Evolutionary conservation across 1,140 invertebrate species (phyloP).

Genomic region (Leptoteleia sp.): DNA sequence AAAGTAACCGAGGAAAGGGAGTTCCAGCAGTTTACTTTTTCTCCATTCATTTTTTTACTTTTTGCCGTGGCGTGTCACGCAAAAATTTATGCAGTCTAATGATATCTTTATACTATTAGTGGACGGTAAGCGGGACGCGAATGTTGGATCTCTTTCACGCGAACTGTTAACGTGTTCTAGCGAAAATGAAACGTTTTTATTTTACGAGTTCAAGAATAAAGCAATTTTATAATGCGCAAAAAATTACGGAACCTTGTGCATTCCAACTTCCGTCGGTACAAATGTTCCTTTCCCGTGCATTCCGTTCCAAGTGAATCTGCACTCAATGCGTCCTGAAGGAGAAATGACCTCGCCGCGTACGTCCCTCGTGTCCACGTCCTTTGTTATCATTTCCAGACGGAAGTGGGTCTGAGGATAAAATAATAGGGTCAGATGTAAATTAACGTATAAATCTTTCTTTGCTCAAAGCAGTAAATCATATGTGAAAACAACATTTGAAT

Average conservation of each 20-base stretch:
- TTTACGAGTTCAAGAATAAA: slow-evolving; percentile 14
- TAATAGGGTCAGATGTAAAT: slow-evolving; percentile 24
- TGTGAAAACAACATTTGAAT: too few relatives aligned
- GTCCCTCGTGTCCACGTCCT: slow-evolving; percentile 89
- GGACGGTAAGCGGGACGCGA: not conserved
- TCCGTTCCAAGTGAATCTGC: slow-evolving; percentile 85
- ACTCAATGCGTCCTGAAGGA: slow-evolving; percentile 84
- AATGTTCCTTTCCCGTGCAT: slow-evolving; percentile 90
- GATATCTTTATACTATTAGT: slow-evolving; percentile 23
- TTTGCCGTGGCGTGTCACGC: slow-evolving; percentile 13
- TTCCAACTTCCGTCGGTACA: slow-evolving; percentile 93
- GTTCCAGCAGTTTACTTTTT: too few relatives aligned
- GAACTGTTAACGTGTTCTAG: slow-evolving; percentile 9
- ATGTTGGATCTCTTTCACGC: slow-evolving; percentile 16
- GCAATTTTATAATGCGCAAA: slow-evolving; percentile 12
- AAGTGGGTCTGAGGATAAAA: slow-evolving; percentile 87
- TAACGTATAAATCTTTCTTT: too few relatives aligned
- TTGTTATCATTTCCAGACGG: slow-evolving; percentile 88
- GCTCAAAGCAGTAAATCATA: too few relatives aligned
- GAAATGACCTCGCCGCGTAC: slow-evolving; percentile 92
- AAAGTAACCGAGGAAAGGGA: too few relatives aligned
- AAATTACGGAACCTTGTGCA: slow-evolving; percentile 86
- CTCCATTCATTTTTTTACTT: too few relatives aligned
- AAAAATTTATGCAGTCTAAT: slow-evolving; percentile 25
- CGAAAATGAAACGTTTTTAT: slow-evolving; percentile 4